phyloP scores from a whole-genome alignment of 2,113 vertebrate genomes.

The Oncorhynchus masou region DNA sequence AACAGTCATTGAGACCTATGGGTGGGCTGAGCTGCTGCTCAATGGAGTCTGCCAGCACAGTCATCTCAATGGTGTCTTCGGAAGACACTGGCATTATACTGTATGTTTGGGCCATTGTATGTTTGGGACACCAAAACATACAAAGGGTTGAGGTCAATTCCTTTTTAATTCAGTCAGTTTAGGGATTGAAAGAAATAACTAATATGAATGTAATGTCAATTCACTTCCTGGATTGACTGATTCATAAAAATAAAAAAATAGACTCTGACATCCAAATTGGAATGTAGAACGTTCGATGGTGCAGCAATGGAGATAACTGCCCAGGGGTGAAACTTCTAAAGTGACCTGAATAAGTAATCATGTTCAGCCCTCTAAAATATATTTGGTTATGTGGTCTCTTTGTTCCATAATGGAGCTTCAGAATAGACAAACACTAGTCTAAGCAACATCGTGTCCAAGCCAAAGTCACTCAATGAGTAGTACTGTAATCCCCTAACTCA shows the following conservation, averaged over 20 bases:
- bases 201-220: no score
- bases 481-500: conserved; percentile 40
- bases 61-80: neutral
- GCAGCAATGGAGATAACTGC: neutral
- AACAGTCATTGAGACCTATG: conserved; percentile 29
- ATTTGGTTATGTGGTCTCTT: neutral
- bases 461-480: conserved; percentile 5
- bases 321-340: neutral
- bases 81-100: no score
- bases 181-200: no score
- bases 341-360: conserved; percentile 5
- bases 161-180: no score
- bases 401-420: neutral
- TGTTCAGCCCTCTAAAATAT: neutral
- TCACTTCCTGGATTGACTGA: no score
- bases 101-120: no score
- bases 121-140: no score
- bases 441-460: conserved; percentile 6
- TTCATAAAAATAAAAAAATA: no score
- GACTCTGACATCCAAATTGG: no score
- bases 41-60: neutral
- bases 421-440: neutral
- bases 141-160: no score
- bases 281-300: no score
- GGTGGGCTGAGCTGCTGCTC: neutral